Base-by-base conservation (phyloP, 1,140 invertebrate genomes). In the Cyrtorhinus lividipennis region DNA sequence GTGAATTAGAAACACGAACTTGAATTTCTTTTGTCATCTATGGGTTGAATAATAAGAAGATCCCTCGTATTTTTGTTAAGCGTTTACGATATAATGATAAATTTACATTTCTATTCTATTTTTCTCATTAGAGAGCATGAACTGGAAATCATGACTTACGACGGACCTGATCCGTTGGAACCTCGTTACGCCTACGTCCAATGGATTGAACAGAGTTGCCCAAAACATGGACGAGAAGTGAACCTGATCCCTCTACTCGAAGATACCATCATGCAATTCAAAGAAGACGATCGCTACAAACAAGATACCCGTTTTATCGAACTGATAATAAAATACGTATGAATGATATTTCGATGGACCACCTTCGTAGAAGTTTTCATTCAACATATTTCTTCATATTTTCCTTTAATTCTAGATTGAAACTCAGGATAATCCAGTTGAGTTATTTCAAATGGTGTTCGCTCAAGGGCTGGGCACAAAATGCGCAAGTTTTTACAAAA, bases 251-350 rank as follows among this genome's bases (percentile, higher is more conserved):
- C 80, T 67, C 73, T 90, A 57, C 74, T 95, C 23, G 83, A 88
- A 71, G 82, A 87, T 64, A 94, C 90, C 72, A 76, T 94, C 45
- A 75, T 78, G 18, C 75, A 78, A 68, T 93, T 92, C 77, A 89
- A 89, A 73, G 83, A 86, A 73, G 82, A 88, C 71, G 74, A 79
- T 46, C 79, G 80, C 65, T 95, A 95, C 72, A 81, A 79, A 68
- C 88, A 94, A 78, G 91, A 95, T 75, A 76, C 80, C 45, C 79
- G 91, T 72, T 85, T 87, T 71, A 82, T 92, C 61, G 83, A 88
- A 71, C 72, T 92, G 22, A 91, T 88, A 81, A 88, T 93, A 27
- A 93, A 92, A 82, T 92, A 88, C 81, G 90, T 93, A 78, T 84
- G 86, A 22, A 44, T 44, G n/a, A 44, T 44, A 44, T 10, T 53